phyloP scores from a whole-genome alignment of 2,888 invertebrate species.

The Cheilosia vernalis region DNA sequence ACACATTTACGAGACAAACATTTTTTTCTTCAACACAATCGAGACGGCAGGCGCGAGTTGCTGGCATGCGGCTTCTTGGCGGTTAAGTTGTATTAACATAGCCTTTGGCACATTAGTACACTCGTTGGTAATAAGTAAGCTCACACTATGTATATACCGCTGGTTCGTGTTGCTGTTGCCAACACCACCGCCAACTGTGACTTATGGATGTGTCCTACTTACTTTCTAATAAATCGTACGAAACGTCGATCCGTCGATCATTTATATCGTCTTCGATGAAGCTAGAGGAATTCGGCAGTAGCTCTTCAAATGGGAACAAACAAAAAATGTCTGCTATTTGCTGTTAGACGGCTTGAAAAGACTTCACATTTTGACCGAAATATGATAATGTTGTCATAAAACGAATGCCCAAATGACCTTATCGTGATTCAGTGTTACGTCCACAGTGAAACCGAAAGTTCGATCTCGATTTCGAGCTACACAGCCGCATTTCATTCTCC shows the following conservation, averaged over 20 bases:
- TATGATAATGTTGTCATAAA: no score
- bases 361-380: no score
- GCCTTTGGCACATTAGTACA: constrained; percentile 40
- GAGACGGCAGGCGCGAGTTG: background rate
- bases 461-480: no score
- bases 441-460: no score
- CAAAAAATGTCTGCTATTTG: no score
- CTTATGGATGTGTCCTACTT: constrained; percentile 52
- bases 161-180: background rate
- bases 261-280: constrained; percentile 17
- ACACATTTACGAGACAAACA: constrained; percentile 19
- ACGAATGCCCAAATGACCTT: no score
- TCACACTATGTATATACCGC: constrained; percentile 1
- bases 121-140: constrained; percentile 3
- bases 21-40: constrained; percentile 4
- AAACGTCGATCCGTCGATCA: constrained; percentile 40
- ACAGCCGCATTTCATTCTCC: constrained; percentile 35
- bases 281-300: background rate
- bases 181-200: constrained; percentile 26
- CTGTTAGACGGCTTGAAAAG: no score
- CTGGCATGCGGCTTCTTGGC: constrained; percentile 5
- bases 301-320: background rate
- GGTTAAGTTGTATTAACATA: constrained; percentile 19
- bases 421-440: no score
- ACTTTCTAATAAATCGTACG: constrained; percentile 41